These are phyloP conservation scores for Metalampra italica DNA, from an alignment of 2,888 invertebrate genomes.

Conservation along the genomic window DNA sequence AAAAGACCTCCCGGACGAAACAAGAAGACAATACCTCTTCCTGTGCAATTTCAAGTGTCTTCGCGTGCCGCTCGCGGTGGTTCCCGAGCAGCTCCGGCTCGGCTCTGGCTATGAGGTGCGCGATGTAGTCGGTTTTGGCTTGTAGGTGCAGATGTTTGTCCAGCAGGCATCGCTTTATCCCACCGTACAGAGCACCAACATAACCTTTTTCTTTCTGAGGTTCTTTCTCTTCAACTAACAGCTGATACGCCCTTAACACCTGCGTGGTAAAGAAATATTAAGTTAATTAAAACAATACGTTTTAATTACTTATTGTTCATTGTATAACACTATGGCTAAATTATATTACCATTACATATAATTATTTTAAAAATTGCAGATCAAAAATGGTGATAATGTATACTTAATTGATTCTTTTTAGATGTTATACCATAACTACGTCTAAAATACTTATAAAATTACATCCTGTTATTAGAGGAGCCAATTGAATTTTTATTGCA, in stretches of 20 bases:
- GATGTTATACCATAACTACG: too few relatives aligned
- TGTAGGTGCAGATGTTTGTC: constrained; percentile 94
- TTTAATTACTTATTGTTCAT: too few relatives aligned
- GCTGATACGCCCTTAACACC: constrained; percentile 88
- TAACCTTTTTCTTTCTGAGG: constrained; percentile 93
- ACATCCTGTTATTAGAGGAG: too few relatives aligned
- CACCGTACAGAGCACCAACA: constrained; percentile 90
- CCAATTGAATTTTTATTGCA: too few relatives aligned
- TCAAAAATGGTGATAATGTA: too few relatives aligned
- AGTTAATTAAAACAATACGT: background rate
- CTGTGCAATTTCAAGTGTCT: constrained; percentile 97
- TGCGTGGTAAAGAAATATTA: constrained; percentile 23
- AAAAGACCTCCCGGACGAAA: too few relatives aligned
- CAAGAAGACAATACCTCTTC: constrained; percentile 86
- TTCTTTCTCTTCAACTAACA: constrained; percentile 90
- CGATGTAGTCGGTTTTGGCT: constrained; percentile 92
- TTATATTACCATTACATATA: too few relatives aligned
- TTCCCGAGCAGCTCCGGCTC: constrained; percentile 94
- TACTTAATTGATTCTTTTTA: too few relatives aligned
- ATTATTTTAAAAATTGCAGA: too few relatives aligned
- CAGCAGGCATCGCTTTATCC: constrained; percentile 90
- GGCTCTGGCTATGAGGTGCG: constrained; percentile 91
- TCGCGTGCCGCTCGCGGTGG: constrained; percentile 94
- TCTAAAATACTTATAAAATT: too few relatives aligned
- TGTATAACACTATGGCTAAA: too few relatives aligned